Evolutionary conservation across 1,140 invertebrate genomes (phyloP), one percentile per base, ranked within the genome.

Genomic region (Zaprionus tsacasi): DNA sequence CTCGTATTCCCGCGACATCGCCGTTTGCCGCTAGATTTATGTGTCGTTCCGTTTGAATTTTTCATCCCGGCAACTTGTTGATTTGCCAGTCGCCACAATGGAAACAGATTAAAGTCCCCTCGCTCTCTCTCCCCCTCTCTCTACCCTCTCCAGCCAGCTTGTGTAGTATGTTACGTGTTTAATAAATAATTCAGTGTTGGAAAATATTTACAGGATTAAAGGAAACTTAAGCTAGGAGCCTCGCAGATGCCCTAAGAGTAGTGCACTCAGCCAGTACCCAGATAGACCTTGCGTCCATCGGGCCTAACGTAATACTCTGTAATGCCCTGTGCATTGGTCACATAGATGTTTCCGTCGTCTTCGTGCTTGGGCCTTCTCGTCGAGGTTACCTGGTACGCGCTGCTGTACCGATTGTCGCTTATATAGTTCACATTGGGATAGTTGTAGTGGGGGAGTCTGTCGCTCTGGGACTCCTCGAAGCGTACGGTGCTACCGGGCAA

Each of bases 241-340:
- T 48, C 43, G 43, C 43, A 17, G 25, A 50, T 36, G 12, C 21
- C 2, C 0, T 6, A 21, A 21, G 36, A 13, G 50, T 12, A 13
- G 50, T 12, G n/a, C 27, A 17, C 4, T 72, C 45, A 85, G 25
- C 70, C 76, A n/a, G 66, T 58, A 10, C 57, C 63, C 12, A 92
- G 65, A 70, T 92, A 92, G 3, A 92, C 78, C 43, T 92, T 92
- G 2, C 80, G 72, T 3, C 92, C 92, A 70, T 91, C 77, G 8
- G 91, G 88, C 7, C 79, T 80, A 17, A 93, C 82, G 11, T 90
- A 92, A 59, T 92, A 92, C 60, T 92, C 92, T 0, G 90, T 91
- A 4, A 90, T 63, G 1, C 92, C 92, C 36, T 92, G 76, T 8
- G 83, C 76, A 75, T 93, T 92, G 30, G 81, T 93, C 6, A 93